A percentile compares a stretch with the other conserved stretches of the same genome.
Evolutionary conservation across 2,888 invertebrate genomes (phyloP).

Genomic region (Thumatha senex): DNA sequence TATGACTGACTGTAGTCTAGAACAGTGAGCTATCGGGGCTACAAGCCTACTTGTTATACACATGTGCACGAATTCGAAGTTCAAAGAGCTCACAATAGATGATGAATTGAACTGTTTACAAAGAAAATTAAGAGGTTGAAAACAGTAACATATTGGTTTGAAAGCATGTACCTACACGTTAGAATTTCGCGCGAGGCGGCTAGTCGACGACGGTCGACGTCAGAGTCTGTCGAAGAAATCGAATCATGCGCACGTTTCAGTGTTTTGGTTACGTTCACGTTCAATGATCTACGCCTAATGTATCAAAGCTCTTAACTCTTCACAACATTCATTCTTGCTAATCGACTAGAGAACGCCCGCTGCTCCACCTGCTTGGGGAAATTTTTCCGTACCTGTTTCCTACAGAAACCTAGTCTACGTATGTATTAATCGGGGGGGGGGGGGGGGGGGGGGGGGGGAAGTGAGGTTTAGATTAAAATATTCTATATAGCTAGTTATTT

Average conservation of each 20-base stretch:
- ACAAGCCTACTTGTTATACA: too few species aligned
- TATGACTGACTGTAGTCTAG: too few species aligned
- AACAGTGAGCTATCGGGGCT: too few species aligned
- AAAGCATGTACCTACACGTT: slow-evolving; percentile 1
- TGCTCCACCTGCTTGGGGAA: too few species aligned
- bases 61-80: too few species aligned
- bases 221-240: slow-evolving; percentile 19
- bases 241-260: slow-evolving; percentile 30
- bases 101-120: slow-evolving; percentile 17
- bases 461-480: too few species aligned
- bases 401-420: too few species aligned
- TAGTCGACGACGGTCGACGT: slow-evolving; percentile 26
- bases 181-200: not conserved
- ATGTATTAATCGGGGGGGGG: too few species aligned
- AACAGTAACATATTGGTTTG: slow-evolving; percentile 23
- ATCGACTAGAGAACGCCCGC: too few species aligned
- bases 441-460: too few species aligned
- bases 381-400: too few species aligned
- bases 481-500: too few species aligned
- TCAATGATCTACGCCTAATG: slow-evolving; percentile 32
- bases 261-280: slow-evolving; percentile 35
- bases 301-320: slow-evolving; percentile 27
- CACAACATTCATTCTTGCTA: slow-evolving; percentile 10
- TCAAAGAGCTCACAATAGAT: slow-evolving; percentile 30
- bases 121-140: not conserved